A percentile compares a stretch with the other conserved stretches of the same genome.
Evolutionary conservation across 2,888 invertebrate genomes (phyloP).

Genomic region (Pelosia muscerda): DNA sequence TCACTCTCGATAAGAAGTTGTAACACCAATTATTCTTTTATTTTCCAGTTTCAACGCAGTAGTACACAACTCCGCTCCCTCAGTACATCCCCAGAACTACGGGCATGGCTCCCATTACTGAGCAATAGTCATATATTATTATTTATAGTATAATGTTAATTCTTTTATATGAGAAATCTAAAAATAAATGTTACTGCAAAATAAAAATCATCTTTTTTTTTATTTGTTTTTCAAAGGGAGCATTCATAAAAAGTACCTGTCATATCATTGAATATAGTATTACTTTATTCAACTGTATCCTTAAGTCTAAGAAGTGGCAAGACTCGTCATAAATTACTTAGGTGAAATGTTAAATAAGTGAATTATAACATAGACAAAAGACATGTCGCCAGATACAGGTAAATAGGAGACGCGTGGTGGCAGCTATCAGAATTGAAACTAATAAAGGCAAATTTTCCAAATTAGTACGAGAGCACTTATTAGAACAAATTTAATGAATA

Average conservation of each 20-base stretch:
- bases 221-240: not conserved
- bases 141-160: constrained; percentile 10
- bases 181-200: constrained; percentile 5
- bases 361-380: no score
- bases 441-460: no score
- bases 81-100: constrained; percentile 67
- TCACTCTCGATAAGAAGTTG: not conserved
- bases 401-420: no score
- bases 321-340: no score
- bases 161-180: not conserved
- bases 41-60: constrained; percentile 79
- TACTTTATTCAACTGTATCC: no score
- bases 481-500: no score
- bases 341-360: no score
- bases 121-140: not conserved
- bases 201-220: not conserved
- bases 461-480: no score
- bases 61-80: constrained; percentile 76
- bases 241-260: not conserved
- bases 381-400: no score
- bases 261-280: not conserved
- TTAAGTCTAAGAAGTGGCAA: no score
- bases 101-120: constrained; percentile 61
- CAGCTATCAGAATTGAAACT: no score
- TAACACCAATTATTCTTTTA: constrained; percentile 5